Evolutionary conservation across 2,888 invertebrate species (phyloP).

Genomic region (Lamproptera curius): DNA sequence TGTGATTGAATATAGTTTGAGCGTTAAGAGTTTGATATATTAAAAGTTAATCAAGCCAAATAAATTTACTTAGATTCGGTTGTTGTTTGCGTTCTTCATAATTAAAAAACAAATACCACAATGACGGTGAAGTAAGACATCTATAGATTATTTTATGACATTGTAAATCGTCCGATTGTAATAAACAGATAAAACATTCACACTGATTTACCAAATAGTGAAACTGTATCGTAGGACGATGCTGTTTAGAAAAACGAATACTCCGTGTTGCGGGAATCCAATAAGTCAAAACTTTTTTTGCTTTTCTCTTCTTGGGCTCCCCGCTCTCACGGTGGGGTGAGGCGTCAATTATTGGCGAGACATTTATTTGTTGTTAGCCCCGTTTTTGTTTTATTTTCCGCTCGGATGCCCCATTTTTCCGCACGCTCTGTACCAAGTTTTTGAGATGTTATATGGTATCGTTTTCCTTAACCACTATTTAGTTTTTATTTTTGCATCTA

Average conservation of each 20-base stretch:
- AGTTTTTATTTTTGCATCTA: no score
- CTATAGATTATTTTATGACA: conserved; percentile 12
- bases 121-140: conserved; percentile 11
- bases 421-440: conserved; percentile 2
- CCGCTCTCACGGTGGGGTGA: conserved; percentile 19
- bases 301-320: conserved; percentile 1
- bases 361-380: conserved; percentile 43
- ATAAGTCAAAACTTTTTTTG: conserved; percentile 24
- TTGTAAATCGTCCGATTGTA: conserved; percentile 18
- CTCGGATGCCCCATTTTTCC: neutral
- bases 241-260: conserved; percentile 19
- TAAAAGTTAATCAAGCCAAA: neutral
- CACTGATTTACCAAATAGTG: conserved; percentile 17
- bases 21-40: no score
- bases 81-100: neutral
- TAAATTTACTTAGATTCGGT: neutral
- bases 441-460: no score
- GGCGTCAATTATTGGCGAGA: conserved; percentile 43
- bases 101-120: conserved; percentile 7
- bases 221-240: conserved; percentile 1
- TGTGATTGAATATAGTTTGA: no score
- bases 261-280: conserved; percentile 23
- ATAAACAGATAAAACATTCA: conserved; percentile 19
- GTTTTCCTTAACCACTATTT: no score
- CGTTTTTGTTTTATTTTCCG: conserved; percentile 22